These are phyloP conservation scores for Eilema griseolum DNA, from an alignment of 2,888 invertebrate genomes.

Conservation along the genomic window DNA sequence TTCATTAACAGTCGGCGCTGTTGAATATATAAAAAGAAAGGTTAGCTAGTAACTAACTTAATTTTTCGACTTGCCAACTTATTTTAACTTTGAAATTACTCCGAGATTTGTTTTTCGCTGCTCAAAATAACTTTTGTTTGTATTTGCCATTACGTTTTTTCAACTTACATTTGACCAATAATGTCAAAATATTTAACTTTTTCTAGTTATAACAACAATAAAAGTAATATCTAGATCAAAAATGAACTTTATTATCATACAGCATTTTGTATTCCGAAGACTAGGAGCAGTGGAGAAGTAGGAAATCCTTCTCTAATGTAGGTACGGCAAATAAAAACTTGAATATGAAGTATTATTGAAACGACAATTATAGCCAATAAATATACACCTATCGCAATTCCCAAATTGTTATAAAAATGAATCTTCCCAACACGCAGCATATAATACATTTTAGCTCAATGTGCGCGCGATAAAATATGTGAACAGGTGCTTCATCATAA, in stretches of 20 bases:
- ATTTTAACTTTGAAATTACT: slow-evolving; percentile 28
- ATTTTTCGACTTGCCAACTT: slow-evolving; percentile 26
- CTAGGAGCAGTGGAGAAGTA: no score
- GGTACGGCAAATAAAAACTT: neutral
- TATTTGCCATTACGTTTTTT: slow-evolving; percentile 15
- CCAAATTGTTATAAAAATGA: slow-evolving; percentile 52
- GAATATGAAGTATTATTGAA: no score
- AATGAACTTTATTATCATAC: no score
- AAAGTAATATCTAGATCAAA: neutral
- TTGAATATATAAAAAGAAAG: slow-evolving; percentile 19
- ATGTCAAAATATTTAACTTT: slow-evolving; percentile 5
- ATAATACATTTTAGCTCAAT: slow-evolving; percentile 73
- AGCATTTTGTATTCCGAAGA: neutral
- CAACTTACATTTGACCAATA: slow-evolving; percentile 14
- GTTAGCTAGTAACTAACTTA: slow-evolving; percentile 14
- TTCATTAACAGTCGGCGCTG: slow-evolving; percentile 6
- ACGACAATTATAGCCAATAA: neutral
- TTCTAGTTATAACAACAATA: neutral
- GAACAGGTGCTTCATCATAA: slow-evolving; percentile 84
- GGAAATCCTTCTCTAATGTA: neutral
- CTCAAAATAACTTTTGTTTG: slow-evolving; percentile 19
- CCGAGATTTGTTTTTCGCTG: slow-evolving; percentile 19
- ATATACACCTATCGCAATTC: slow-evolving; percentile 28
- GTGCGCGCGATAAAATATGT: slow-evolving; percentile 81
- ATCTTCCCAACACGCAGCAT: slow-evolving; percentile 62